Base-by-base conservation (phyloP, 2,113 vertebrate species). In the Caranx melampygus region DNA sequence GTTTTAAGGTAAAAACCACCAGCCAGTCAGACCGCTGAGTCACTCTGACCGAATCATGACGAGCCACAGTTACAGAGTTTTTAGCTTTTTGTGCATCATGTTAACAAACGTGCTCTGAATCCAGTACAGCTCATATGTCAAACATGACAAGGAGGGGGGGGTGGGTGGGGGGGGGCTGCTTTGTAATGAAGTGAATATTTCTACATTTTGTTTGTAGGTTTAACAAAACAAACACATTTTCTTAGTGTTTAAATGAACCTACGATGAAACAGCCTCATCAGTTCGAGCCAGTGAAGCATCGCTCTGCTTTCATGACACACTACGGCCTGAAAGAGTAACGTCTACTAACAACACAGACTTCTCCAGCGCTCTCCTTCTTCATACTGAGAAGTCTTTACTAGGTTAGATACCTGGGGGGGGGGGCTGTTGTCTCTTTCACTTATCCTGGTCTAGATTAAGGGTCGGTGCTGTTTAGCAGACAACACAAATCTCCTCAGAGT, bases 401-500 rank as follows among this genome's bases (percentile, higher is more conserved):
- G 67, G 49, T 72, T 70, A 60, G 69, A 37, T 33, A 37, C 31
- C 40, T 21, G 47, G 59, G 26, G 26, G 26, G 26, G 26, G 26
- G 65, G 85, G 40, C 57, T 37, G 55, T 66, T 33, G 81, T 73
- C 75, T 87, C 72, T 83, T 81, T 85, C 67, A 79, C 71, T 88
- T 47, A 87, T 75, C 73, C 63, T 81, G 14, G 14, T 35, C 59
- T 20, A 75, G 57, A 75, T 72, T 84, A 82, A 82, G 52, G 75
- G 54, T 60, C 18, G 1, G 14, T 0, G 51, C 68, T 35, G 31
- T 71, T 83, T 63, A 85, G 59, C 3, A 70, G 58, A 84, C 71
- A n/a, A 57, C 49, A 63, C 71, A 90, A 86, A 91, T 87, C 87
- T 67, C 73, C 82, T 75, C 54, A 34, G 62, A 82, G 82, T 84